phyloP scores from a whole-genome alignment of 2,113 vertebrate genomes.

The Oryzias curvinotus region DNA sequence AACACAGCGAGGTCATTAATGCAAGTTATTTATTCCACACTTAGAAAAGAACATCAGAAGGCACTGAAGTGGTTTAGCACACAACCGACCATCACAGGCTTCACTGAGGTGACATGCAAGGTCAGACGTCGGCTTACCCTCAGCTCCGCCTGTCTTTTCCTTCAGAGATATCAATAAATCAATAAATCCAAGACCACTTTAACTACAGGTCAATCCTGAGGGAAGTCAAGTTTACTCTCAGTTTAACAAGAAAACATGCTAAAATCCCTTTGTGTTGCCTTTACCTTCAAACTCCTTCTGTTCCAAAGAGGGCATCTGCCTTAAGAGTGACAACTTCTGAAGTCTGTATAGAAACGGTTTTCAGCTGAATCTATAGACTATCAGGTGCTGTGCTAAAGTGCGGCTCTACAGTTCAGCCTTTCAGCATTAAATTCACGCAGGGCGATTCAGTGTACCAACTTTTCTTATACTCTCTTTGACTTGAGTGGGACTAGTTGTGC shows the following conservation, averaged over 20 bases:
- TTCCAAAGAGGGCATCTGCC: conserved; percentile 16
- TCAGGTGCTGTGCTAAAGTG: conserved; percentile 61
- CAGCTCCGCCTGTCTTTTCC: conserved; percentile 9
- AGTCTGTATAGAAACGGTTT: conserved; percentile 29
- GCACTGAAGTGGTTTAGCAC: conserved; percentile 73
- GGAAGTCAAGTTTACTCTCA: conserved; percentile 10
- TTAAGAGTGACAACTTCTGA: conserved; percentile 28
- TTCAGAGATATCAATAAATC: conserved; percentile 6
- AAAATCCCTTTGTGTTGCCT: conserved; percentile 14
- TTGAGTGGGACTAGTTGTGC: conserved; percentile 8
- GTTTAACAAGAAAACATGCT: conserved; percentile 18
- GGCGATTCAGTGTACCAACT: conserved; percentile 18
- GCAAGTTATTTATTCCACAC: conserved; percentile 76
- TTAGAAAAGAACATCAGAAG: conserved; percentile 74
- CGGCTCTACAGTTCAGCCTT: conserved; percentile 54
- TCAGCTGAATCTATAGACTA: conserved; percentile 25
- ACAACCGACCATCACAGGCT: conserved; percentile 47
- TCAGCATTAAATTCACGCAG: conserved; percentile 38
- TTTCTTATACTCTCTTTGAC: conserved; percentile 29
- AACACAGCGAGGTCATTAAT: conserved; percentile 62
- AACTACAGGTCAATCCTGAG: not conserved
- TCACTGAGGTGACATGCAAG: conserved; percentile 51
- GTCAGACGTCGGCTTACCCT: conserved; percentile 49
- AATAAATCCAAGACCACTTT: conserved; percentile 18
- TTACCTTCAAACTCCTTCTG: conserved; percentile 25